These are phyloP conservation scores for Cephus cinctus DNA, from an alignment of 1,140 invertebrate genomes.

Conservation along the genomic window DNA sequence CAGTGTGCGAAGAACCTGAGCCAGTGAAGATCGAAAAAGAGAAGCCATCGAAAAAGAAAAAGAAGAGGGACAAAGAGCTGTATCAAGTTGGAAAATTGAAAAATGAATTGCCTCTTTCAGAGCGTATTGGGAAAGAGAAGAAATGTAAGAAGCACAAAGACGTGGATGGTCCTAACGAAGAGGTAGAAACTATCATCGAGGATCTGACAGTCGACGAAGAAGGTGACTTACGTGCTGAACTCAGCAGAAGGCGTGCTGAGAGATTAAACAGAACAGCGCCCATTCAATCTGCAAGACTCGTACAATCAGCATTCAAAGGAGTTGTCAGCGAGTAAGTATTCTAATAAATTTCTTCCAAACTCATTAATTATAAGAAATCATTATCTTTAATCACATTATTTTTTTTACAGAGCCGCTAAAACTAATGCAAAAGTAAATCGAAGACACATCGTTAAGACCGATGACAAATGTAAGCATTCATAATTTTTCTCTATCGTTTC, in stretches of 20 bases:
- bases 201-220: constrained; percentile 43
- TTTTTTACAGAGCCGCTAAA: constrained; percentile 36
- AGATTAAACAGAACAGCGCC: constrained; percentile 41
- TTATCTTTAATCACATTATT: background rate
- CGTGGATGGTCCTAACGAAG: constrained; percentile 20
- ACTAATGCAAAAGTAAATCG: constrained; percentile 42
- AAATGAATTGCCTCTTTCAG: constrained; percentile 36
- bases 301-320: constrained; percentile 52
- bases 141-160: constrained; percentile 42
- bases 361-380: background rate
- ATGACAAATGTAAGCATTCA: constrained; percentile 38
- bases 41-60: constrained; percentile 40
- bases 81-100: constrained; percentile 48
- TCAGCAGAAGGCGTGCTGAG: constrained; percentile 48
- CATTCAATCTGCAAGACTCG: constrained; percentile 46
- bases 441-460: constrained; percentile 31
- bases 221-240: constrained; percentile 41
- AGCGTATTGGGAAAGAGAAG: constrained; percentile 45
- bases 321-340: constrained; percentile 50
- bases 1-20: constrained; percentile 28
- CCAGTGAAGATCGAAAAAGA: constrained; percentile 31
- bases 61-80: constrained; percentile 48
- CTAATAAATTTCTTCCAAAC: too few species aligned
- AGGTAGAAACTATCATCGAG: constrained; percentile 27
- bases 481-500: background rate